Percentiles rank a stretch among this genome's conserved stretches.
phyloP scores from a whole-genome alignment of 2,113 vertebrate species.

The Odobenus rosmarus region DNA sequence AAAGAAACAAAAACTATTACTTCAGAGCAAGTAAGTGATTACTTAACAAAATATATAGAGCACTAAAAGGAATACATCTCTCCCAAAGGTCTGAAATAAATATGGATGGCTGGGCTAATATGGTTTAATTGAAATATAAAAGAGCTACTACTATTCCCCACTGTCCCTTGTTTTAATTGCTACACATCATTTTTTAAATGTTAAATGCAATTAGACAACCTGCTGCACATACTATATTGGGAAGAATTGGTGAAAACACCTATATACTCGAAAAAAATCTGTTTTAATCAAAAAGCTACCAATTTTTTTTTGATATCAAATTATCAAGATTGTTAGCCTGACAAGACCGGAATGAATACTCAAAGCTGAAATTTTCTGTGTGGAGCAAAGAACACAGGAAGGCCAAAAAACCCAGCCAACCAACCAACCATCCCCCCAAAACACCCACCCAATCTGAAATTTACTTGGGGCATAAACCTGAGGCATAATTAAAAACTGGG shows the following conservation, averaged over 20 bases:
- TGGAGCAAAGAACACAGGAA: neutral
- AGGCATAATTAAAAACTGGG: neutral
- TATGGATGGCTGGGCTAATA: neutral
- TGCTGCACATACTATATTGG: neutral
- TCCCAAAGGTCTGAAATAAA: neutral
- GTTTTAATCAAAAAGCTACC: neutral
- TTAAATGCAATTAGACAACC: slow-evolving; percentile 4
- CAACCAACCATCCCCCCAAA: neutral
- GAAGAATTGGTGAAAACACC: neutral
- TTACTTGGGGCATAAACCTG: neutral
- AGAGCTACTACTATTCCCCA: neutral
- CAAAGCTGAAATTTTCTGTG: neutral
- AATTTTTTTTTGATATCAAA: neutral
- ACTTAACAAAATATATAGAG: neutral
- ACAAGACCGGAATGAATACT: slow-evolving; percentile 4
- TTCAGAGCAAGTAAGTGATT: neutral
- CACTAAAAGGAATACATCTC: neutral
- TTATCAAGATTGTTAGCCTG: neutral
- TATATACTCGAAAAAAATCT: neutral
- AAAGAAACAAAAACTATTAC: slow-evolving; percentile 40
- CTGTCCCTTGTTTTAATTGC: neutral
- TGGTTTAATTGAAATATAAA: neutral
- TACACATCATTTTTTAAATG: neutral
- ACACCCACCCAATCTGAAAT: neutral
- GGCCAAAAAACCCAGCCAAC: neutral